Percentiles rank a stretch among this genome's conserved stretches.
phyloP scores from a whole-genome alignment of 2,113 vertebrate species.

The Loxodonta africana region DNA sequence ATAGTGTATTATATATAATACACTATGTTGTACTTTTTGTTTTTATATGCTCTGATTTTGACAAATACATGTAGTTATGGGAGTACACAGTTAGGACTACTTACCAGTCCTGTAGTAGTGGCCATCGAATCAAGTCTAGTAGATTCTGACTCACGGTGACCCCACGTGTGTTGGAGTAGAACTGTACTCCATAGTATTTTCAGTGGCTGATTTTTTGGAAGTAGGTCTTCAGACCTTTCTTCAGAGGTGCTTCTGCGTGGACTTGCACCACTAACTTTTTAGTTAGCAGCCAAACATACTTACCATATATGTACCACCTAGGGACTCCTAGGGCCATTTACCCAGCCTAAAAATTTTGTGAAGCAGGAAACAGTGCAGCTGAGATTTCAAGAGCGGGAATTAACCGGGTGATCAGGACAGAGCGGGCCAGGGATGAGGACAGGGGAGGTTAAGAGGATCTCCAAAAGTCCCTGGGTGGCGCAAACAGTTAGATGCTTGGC shows the following conservation, averaged over 20 bases:
- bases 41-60: neutral
- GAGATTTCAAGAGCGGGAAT: neutral
- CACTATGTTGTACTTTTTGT: too few relatives aligned
- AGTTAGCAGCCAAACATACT: neutral
- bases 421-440: neutral
- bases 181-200: neutral
- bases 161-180: neutral
- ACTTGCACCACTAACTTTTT: neutral
- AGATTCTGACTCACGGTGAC: neutral
- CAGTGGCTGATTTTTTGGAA: neutral
- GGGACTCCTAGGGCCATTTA: neutral
- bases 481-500: neutral
- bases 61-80: slow-evolving; percentile 16
- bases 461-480: neutral
- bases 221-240: neutral
- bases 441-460: neutral
- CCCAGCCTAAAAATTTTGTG: neutral
- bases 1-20: neutral
- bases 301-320: neutral
- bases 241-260: neutral
- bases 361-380: neutral
- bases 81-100: neutral
- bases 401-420: neutral
- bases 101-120: neutral
- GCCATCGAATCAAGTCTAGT: neutral